Base-by-base conservation (phyloP, 2,113 vertebrate genomes). In the Acanthochromis polyacanthus region DNA sequence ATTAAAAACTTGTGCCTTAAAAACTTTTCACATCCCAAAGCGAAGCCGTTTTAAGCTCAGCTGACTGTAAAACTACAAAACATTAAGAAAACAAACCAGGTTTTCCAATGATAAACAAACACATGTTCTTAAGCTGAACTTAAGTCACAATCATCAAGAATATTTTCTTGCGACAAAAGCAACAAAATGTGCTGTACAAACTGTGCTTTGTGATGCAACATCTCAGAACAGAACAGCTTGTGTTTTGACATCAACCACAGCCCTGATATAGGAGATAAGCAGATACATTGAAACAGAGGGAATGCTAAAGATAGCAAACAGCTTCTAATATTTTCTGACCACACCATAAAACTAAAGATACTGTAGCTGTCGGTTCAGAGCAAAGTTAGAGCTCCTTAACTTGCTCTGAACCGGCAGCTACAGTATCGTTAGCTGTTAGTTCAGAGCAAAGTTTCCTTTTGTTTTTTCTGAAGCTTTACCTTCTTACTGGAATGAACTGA, bases 401-500 rank as follows among this genome's bases (percentile, higher is more conserved):
- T 25, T 25, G 25, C 25, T 25, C 25, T 25, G 3, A 25, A 25
- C 25, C 25, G 25, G 25, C 25, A 25, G 25, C 25, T 25, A 25
- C 25, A 25, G 25, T 25, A 25, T 25, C 25, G 3, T 3, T 3
- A 45, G n/a, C 30, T 30, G 45, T 0, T 5, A 9, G 25, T 36
- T 55, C 2, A 61, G 11, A 57, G 58, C 14, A 55, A 10, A 66
- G 50, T 84, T 63, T 10, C 5, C 30, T 30, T 50, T 16, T 48
- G 57, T 0, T 46, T 14, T 66, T 53, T 76, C 17, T 53, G 3
- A 28, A 7, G 7, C 64, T 80, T 67, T 52, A 85, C 87, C 89
- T 84, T 74, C 60, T 85, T 14, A 28, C 48, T 48, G 23, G 43
- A 73, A 20, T 10, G 5, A 75, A 23, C 46, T 10, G 73, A 38